A percentile compares a stretch with the other conserved stretches of the same genome.
Conservation (phyloP, 2,888 invertebrate species). For the Eupeodes latifasciatus region DNA sequence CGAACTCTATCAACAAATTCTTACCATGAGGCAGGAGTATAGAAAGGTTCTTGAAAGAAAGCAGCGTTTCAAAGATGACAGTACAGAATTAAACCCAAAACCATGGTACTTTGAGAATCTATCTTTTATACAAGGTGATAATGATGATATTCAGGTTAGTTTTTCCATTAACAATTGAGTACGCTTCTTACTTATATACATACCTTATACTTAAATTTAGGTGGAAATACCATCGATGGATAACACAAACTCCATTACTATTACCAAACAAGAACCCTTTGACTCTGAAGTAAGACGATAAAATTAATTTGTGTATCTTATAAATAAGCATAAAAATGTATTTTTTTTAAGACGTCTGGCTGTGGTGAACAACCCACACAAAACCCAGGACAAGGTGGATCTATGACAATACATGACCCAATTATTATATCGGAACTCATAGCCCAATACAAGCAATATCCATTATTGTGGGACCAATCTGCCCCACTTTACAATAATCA, state of each 20-base stretch:
- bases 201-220: not conserved
- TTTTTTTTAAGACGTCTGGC: constrained; percentile 39
- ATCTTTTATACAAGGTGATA: constrained; percentile 27
- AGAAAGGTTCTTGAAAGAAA: constrained; percentile 6
- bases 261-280: constrained; percentile 14
- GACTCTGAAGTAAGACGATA: not conserved
- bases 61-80: constrained; percentile 7
- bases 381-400: constrained; percentile 6
- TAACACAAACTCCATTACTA: not conserved
- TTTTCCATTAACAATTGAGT: not conserved
- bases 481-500: constrained; percentile 16
- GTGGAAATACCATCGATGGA: not conserved
- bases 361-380: not conserved
- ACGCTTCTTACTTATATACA: no score
- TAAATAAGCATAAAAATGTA: not conserved
- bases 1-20: constrained; percentile 11
- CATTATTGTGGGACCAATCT: constrained; percentile 54
- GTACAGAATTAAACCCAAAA: constrained; percentile 16
- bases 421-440: constrained; percentile 48
- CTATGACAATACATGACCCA: constrained; percentile 21
- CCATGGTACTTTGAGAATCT: constrained; percentile 53
- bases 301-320: not conserved
- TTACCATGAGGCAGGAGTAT: not conserved
- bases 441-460: constrained; percentile 54
- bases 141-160: constrained; percentile 41